Conservation (phyloP, 2,888 invertebrate species). For the Stenodema calcarata region DNA sequence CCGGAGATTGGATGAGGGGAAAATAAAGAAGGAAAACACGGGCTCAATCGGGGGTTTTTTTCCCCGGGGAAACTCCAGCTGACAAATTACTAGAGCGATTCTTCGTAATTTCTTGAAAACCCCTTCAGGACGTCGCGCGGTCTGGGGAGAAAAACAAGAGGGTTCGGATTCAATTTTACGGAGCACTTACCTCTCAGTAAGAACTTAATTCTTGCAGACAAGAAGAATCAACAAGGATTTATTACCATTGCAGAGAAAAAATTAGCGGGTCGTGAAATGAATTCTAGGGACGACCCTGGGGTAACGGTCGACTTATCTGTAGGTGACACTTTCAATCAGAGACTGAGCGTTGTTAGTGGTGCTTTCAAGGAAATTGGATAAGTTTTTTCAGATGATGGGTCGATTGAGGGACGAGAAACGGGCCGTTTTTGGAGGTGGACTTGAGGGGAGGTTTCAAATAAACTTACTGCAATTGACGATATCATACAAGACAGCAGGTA, state of each 20-base stretch:
- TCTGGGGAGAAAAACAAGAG: background rate
- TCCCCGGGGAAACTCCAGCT: background rate
- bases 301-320: background rate
- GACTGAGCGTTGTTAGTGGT: background rate
- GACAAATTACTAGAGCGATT: background rate
- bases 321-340: background rate
- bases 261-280: background rate
- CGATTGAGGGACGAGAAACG: too few relatives aligned
- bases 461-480: too few relatives aligned
- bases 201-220: background rate
- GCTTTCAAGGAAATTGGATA: background rate
- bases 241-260: background rate
- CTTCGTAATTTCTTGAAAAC: background rate
- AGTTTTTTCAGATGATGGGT: too few relatives aligned
- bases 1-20: background rate
- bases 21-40: background rate
- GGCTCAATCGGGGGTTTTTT: background rate
- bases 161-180: background rate
- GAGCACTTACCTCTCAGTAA: background rate
- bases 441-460: too few relatives aligned
- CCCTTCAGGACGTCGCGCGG: background rate
- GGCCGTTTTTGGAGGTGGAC: too few relatives aligned
- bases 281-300: background rate
- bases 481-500: too few relatives aligned
- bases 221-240: conserved; percentile 2